These are phyloP conservation scores for Lasiommata megera DNA, from an alignment of 2,888 invertebrate genomes.

Conservation along the genomic window DNA sequence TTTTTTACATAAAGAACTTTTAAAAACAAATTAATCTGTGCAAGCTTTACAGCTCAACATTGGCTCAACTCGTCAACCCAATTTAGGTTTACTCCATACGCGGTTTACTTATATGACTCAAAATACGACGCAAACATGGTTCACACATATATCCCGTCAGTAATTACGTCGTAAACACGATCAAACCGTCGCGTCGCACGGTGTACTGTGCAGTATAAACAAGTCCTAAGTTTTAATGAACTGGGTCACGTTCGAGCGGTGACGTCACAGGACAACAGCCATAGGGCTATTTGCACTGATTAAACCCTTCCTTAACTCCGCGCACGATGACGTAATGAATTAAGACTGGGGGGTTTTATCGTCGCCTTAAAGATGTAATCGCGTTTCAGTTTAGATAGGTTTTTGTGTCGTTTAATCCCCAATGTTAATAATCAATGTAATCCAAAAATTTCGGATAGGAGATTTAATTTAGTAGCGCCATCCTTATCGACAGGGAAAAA, in stretches of 20 bases:
- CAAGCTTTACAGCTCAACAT: no score
- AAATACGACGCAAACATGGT: background rate
- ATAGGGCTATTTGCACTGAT: slow-evolving; percentile 22
- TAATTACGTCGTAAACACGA: slow-evolving; percentile 9
- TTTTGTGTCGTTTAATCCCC: no score
- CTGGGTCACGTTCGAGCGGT: slow-evolving; percentile 31
- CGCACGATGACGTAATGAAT: slow-evolving; percentile 11
- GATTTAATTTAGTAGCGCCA: no score
- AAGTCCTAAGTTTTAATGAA: slow-evolving; percentile 31
- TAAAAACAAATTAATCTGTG: no score
- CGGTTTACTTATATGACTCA: no score
- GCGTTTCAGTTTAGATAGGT: background rate
- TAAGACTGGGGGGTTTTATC: slow-evolving; percentile 6
- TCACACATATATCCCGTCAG: background rate
- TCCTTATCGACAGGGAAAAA: no score
- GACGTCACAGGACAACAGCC: slow-evolving; percentile 33
- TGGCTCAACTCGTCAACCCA: no score
- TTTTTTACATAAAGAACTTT: no score
- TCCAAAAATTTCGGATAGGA: no score
- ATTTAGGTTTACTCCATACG: no score
- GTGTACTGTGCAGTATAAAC: slow-evolving; percentile 21
- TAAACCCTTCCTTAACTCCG: slow-evolving; percentile 20
- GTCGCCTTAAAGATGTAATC: background rate
- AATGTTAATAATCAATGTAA: no score
- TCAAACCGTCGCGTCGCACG: slow-evolving; percentile 5